Percentiles rank a stretch among this genome's conserved stretches.
phyloP scores from a whole-genome alignment of 2,888 invertebrate genomes.

The Deladenus siricidicola region DNA sequence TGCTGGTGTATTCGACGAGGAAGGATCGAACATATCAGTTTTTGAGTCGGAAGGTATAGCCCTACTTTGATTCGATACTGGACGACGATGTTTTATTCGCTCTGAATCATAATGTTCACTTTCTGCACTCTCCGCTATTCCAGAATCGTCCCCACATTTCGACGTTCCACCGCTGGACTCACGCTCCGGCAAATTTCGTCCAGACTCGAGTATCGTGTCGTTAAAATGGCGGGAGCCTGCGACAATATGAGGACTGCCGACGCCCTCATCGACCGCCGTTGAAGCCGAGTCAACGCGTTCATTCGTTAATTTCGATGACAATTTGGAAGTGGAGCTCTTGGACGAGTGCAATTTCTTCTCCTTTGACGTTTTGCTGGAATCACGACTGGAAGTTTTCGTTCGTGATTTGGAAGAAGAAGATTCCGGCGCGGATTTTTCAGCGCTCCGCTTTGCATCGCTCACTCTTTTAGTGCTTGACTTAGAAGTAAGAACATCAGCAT shows the following conservation, averaged over 20 bases:
- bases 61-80: background rate
- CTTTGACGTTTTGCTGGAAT: slow-evolving; percentile 9
- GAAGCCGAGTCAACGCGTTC: no score
- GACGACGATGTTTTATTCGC: background rate
- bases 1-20: no score
- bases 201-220: slow-evolving; percentile 7
- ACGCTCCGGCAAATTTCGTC: slow-evolving; percentile 10
- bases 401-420: background rate
- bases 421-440: slow-evolving; percentile 4
- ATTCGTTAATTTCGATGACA: background rate
- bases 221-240: no score
- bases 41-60: no score
- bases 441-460: background rate
- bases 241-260: slow-evolving; percentile 5
- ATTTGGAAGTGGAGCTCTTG: background rate
- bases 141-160: slow-evolving; percentile 31
- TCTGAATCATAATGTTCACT: slow-evolving; percentile 24
- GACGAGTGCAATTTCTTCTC: slow-evolving; percentile 12
- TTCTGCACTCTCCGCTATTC: slow-evolving; percentile 29
- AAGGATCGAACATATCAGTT: no score
- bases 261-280: slow-evolving; percentile 2
- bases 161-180: slow-evolving; percentile 35
- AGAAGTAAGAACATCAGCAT: background rate
- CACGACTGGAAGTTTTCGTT: no score
- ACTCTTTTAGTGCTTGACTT: background rate